Conservation (phyloP, 2,797 vertebrate species). For the Chromis chromis region DNA sequence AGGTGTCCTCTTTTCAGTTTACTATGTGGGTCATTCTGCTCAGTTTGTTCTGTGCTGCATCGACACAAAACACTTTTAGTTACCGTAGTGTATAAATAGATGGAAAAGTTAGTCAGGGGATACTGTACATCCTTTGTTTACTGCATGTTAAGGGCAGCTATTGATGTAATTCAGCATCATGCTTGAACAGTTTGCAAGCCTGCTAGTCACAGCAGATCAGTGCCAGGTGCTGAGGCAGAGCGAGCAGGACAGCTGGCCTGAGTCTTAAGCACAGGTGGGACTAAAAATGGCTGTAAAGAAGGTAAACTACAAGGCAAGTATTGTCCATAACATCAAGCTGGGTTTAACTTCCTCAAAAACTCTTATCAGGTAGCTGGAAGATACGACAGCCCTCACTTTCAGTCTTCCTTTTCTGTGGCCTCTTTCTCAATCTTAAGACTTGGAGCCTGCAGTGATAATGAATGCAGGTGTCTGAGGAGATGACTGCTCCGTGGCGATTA, state of each 20-base stretch:
- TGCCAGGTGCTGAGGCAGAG: conserved; percentile 34
- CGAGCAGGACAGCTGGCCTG: conserved; percentile 30
- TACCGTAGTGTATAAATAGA: conserved; percentile 39
- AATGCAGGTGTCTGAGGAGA: conserved; percentile 67
- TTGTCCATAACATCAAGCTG: conserved; percentile 6
- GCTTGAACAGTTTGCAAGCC: conserved; percentile 9
- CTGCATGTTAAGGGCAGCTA: conserved; percentile 14
- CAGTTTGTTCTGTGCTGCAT: conserved; percentile 26
- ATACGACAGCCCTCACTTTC: conserved; percentile 10
- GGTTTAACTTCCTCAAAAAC: conserved; percentile 10
- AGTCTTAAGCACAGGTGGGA: conserved; percentile 17
- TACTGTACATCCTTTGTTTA: conserved; percentile 16
- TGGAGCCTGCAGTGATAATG: conserved; percentile 53
- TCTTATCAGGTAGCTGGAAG: conserved; percentile 22
- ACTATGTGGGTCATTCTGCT: conserved; percentile 45
- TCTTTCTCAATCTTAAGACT: conserved; percentile 20
- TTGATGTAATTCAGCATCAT: conserved; percentile 11
- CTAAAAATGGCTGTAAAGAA: conserved; percentile 21
- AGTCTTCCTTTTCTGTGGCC: conserved; percentile 15
- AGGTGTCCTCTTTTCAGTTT: conserved; percentile 41
- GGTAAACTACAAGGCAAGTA: conserved; percentile 8
- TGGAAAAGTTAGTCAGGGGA: not conserved
- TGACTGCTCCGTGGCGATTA: conserved; percentile 56
- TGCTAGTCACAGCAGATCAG: conserved; percentile 8
- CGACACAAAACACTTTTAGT: conserved; percentile 36